Conservation (phyloP, 2,888 invertebrate genomes). For the Eustalomyia histrio region DNA sequence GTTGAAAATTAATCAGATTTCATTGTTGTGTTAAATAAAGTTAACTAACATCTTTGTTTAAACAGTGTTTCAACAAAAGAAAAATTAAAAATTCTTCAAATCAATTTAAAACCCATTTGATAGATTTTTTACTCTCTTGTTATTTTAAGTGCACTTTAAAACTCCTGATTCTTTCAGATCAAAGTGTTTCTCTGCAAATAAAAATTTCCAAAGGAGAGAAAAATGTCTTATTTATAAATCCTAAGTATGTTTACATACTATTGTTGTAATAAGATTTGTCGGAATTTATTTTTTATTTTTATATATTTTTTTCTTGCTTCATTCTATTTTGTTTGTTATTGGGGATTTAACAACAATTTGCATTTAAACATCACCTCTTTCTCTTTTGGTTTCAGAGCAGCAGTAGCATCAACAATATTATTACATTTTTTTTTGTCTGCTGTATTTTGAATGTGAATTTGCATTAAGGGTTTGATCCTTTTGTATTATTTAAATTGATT, state of each 20-base stretch:
- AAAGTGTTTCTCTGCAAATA: too few relatives aligned
- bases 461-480: constrained; percentile 56
- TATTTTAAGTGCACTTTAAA: too few relatives aligned
- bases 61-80: too few relatives aligned
- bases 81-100: too few relatives aligned
- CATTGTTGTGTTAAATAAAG: too few relatives aligned
- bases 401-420: constrained; percentile 5
- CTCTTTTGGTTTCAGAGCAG: constrained; percentile 12
- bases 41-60: too few relatives aligned
- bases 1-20: too few relatives aligned
- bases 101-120: too few relatives aligned
- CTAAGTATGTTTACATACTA: constrained; percentile 52
- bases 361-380: constrained; percentile 46
- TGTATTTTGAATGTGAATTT: constrained; percentile 46
- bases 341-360: constrained; percentile 56
- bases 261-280: constrained; percentile 60
- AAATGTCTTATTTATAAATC: constrained; percentile 33
- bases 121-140: too few relatives aligned
- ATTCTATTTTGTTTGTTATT: constrained; percentile 21
- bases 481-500: constrained; percentile 61
- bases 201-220: background rate
- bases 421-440: constrained; percentile 9
- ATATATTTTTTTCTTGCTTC: constrained; percentile 23
- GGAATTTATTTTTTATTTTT: constrained; percentile 41
- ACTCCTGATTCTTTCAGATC: too few relatives aligned